phyloP scores from a whole-genome alignment of 2,113 vertebrate species.

The Pomatorhinus ruficollis region DNA sequence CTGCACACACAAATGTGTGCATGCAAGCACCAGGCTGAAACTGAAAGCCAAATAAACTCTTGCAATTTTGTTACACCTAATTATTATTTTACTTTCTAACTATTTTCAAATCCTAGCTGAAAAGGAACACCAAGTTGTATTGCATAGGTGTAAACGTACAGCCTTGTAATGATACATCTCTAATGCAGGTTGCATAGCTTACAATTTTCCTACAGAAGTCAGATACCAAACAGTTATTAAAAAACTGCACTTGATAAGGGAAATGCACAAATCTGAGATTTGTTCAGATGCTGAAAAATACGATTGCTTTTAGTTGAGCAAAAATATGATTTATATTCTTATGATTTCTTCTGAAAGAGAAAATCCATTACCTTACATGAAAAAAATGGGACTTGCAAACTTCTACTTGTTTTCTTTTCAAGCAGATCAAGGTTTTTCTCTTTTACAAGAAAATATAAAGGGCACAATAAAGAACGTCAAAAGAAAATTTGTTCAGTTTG shows the following conservation, averaged over 20 bases:
- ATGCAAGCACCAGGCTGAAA: background rate
- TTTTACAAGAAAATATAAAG: slow-evolving; percentile 7
- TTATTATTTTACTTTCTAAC: background rate
- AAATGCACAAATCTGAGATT: background rate
- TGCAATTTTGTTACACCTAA: background rate
- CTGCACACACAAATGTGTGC: rapidly evolving
- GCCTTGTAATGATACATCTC: background rate
- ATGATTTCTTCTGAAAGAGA: background rate
- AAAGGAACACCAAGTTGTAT: background rate
- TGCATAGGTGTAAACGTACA: background rate
- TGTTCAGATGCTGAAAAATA: background rate
- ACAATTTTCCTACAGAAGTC: background rate
- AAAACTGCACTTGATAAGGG: background rate
- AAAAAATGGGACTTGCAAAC: background rate
- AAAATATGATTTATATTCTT: background rate
- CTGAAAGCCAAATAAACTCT: background rate
- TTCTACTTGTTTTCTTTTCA: background rate
- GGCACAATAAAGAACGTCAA: slow-evolving; percentile 8
- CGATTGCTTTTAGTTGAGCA: background rate
- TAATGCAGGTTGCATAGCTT: background rate
- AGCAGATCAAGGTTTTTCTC: background rate
- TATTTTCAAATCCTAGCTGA: background rate
- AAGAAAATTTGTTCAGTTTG: slow-evolving; percentile 47
- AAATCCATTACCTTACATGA: background rate
- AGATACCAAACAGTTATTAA: background rate